Percentiles rank a stretch among this genome's conserved stretches.
phyloP scores from a whole-genome alignment of 2,113 vertebrate genomes.

The Condylura cristata region DNA sequence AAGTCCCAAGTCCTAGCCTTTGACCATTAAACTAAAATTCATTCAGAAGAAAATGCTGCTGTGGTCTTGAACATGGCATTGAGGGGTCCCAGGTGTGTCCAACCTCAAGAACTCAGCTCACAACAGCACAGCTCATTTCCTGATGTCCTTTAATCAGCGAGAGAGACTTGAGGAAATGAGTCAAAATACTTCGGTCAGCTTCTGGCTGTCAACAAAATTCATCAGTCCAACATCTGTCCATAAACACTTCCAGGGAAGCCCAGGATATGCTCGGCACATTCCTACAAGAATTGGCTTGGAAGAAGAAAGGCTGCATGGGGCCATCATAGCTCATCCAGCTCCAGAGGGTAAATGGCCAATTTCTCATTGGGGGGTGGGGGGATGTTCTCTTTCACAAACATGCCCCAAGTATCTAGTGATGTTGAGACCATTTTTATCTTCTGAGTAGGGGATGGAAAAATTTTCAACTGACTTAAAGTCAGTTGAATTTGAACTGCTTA shows the following conservation, averaged over 20 bases:
- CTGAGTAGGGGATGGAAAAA: not conserved
- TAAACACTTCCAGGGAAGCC: conserved; percentile 37
- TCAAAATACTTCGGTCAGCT: conserved; percentile 88
- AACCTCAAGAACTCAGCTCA: conserved; percentile 66
- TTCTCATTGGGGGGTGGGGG: not conserved
- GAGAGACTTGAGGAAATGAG: conserved; percentile 88
- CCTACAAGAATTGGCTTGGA: not conserved
- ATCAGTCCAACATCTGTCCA: conserved; percentile 83
- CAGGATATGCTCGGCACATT: not conserved
- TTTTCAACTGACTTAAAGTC: not conserved
- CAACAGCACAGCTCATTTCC: conserved; percentile 84
- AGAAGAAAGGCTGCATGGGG: not conserved
- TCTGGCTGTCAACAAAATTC: conserved; percentile 74
- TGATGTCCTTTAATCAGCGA: conserved; percentile 83
- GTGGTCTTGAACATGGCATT: conserved; percentile 31
- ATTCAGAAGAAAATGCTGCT: conserved; percentile 11
- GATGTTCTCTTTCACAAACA: not conserved
- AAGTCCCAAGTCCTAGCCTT: not conserved
- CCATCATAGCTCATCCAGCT: not conserved
- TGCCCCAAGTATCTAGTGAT: not conserved
- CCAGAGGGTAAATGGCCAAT: not conserved
- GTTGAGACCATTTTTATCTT: not conserved
- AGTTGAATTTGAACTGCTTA: not conserved
- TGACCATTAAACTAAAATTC: not conserved
- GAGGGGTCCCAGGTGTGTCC: conserved; percentile 18